Conservation (phyloP, 2,113 vertebrate species). For the Suricata suricatta region DNA sequence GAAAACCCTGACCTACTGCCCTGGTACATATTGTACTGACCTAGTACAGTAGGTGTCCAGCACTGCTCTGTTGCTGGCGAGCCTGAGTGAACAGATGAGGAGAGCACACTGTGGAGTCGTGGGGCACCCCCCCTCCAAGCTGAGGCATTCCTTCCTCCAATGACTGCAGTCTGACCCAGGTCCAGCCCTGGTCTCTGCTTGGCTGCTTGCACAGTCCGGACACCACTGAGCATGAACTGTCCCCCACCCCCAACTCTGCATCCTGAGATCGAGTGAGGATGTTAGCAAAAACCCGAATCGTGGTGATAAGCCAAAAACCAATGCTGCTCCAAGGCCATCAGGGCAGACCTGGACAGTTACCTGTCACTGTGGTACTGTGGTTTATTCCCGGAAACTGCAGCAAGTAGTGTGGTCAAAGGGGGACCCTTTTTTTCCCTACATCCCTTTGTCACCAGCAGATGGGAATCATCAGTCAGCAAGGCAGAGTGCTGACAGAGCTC, state of each 20-base stretch:
- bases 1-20: not conserved
- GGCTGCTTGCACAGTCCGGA: not conserved
- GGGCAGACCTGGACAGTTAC: not conserved
- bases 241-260: not conserved
- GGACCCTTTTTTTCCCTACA: not conserved
- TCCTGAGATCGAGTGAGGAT: not conserved
- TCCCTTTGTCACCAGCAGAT: constrained; percentile 63
- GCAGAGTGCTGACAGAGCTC: constrained; percentile 49
- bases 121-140: not conserved
- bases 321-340: not conserved
- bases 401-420: not conserved
- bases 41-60: not conserved
- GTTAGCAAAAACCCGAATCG: not conserved
- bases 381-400: not conserved
- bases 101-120: not conserved
- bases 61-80: not conserved
- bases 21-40: not conserved
- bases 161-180: not conserved
- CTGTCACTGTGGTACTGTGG: fast-evolving
- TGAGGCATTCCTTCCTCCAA: not conserved
- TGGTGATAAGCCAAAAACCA: not conserved
- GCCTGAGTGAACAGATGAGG: not conserved
- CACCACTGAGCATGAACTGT: not conserved
- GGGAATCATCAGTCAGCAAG: constrained; percentile 56
- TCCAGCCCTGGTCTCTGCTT: not conserved